Evolutionary conservation across 2,797 vertebrate genomes (phyloP).

Genomic region (Dallia pectoralis): DNA sequence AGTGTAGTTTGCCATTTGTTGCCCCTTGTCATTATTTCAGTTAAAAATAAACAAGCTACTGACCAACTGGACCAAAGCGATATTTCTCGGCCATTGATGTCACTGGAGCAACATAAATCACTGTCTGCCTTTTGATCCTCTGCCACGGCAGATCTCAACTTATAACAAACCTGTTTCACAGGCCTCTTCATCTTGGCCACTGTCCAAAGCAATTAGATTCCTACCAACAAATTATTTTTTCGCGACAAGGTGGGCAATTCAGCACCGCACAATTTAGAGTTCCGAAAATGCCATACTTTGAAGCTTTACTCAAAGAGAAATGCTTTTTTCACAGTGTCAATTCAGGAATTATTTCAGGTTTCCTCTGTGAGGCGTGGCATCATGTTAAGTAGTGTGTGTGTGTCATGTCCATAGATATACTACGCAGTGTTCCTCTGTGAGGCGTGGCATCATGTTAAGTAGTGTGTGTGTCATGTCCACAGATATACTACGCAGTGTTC

Average conservation of each 20-base stretch:
- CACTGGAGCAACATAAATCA: constrained; percentile 19
- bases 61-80: background rate
- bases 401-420: background rate
- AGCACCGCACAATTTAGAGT: background rate
- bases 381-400: background rate
- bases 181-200: constrained; percentile 18
- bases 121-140: constrained; percentile 24
- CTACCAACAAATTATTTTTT: constrained; percentile 21
- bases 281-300: constrained; percentile 4
- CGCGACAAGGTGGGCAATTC: constrained; percentile 3
- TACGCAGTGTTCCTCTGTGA: background rate
- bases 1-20: background rate
- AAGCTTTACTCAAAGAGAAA: constrained; percentile 1
- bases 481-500: no score
- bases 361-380: background rate
- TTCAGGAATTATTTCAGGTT: background rate
- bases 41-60: background rate
- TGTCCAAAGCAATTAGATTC: constrained; percentile 39
- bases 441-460: background rate
- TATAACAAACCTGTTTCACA: constrained; percentile 17
- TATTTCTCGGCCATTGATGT: constrained; percentile 25
- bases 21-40: background rate
- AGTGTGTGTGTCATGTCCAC: background rate
- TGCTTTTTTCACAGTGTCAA: background rate
- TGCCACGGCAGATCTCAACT: constrained; percentile 20